Evolutionary conservation across 92 coral and sea anemone genomes (phyloP).

Genomic region (Epizoanthus scotinus): DNA sequence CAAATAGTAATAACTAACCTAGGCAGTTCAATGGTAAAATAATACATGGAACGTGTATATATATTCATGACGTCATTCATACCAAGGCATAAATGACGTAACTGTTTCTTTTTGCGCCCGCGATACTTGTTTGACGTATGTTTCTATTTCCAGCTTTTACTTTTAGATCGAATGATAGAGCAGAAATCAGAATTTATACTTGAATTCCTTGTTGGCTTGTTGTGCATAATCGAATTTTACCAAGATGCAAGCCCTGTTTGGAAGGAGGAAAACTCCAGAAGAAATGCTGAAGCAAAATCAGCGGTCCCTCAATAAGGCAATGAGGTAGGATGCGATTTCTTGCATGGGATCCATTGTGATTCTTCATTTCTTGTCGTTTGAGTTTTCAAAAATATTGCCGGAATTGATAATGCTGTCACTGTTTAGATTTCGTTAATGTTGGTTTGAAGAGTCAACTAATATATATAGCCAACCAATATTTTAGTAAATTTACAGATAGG

Average conservation of each 20-base stretch:
- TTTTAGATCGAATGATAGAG: neutral
- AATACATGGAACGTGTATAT: no score
- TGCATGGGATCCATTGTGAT: neutral
- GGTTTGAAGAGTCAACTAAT: neutral
- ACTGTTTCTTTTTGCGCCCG: slow-evolving; percentile 59
- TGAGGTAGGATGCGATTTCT: slow-evolving; percentile 65
- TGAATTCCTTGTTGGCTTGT: neutral
- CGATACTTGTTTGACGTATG: slow-evolving; percentile 65
- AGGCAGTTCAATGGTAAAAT: no score
- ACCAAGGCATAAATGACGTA: neutral
- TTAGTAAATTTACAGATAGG: no score
- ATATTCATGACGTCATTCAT: slow-evolving; percentile 38
- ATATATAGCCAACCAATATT: neutral
- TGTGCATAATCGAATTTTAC: slow-evolving; percentile 1
- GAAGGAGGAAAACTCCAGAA: slow-evolving; percentile 95
- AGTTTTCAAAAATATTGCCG: neutral
- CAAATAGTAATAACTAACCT: no score
- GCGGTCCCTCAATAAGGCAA: slow-evolving; percentile 90
- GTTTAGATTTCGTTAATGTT: neutral
- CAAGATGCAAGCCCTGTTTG: slow-evolving; percentile 85
- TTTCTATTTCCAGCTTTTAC: slow-evolving; percentile 52
- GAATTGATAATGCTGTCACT: neutral
- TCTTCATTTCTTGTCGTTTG: neutral
- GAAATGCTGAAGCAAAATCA: slow-evolving; percentile 95
- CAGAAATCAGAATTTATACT: neutral